These are phyloP conservation scores for Sarcophaga subvicina DNA, from an alignment of 2,888 invertebrate genomes.

Conservation along the genomic window DNA sequence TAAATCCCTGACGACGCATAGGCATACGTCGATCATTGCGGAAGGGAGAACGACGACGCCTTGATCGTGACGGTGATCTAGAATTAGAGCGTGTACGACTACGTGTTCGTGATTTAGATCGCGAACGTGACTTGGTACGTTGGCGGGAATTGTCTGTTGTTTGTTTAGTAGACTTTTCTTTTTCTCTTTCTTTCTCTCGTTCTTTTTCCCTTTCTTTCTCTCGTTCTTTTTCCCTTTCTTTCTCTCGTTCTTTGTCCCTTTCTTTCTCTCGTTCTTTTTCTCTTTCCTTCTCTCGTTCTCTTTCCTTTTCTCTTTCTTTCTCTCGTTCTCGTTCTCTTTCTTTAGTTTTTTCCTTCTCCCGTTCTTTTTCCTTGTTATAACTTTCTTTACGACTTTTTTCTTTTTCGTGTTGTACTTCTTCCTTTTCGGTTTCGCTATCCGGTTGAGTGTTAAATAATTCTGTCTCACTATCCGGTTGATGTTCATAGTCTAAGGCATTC, in stretches of 20 bases:
- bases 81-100: constrained; percentile 70
- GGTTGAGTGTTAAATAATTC: constrained; percentile 78
- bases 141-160: constrained; percentile 53
- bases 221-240: constrained; percentile 31
- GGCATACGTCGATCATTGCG: constrained; percentile 75
- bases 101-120: constrained; percentile 61
- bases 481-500: constrained; percentile 89
- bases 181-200: constrained; percentile 78
- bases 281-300: constrained; percentile 37
- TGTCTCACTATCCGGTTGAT: constrained; percentile 83
- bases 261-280: constrained; percentile 45
- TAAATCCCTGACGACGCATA: constrained; percentile 73
- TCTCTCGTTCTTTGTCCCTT: constrained; percentile 34
- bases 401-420: constrained; percentile 61
- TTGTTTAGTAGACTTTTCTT: constrained; percentile 61
- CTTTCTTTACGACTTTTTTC: constrained; percentile 49
- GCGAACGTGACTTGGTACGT: constrained; percentile 62
- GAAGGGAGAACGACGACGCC: constrained; percentile 74
- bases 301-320: constrained; percentile 55
- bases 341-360: constrained; percentile 82
- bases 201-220: constrained; percentile 82
- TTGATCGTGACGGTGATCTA: constrained; percentile 72
- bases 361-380: constrained; percentile 45
- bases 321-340: constrained; percentile 64
- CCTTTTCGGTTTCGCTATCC: constrained; percentile 80